phyloP scores from a whole-genome alignment of 92 coral and sea anemone species.

The Phenganax marumi region DNA sequence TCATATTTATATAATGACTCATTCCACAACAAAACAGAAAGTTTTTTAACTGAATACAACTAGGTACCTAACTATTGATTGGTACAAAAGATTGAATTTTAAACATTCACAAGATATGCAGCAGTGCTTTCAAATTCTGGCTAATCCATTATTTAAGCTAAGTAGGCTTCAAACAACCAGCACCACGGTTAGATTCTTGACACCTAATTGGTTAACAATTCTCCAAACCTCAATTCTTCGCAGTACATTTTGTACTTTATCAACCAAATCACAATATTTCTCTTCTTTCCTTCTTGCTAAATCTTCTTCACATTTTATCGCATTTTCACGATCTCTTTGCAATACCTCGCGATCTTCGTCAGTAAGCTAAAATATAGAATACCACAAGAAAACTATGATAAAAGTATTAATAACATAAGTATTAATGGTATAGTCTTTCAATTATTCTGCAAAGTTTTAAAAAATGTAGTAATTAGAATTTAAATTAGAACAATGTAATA shows the following conservation, averaged over 20 bases:
- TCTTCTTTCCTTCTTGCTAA: slow-evolving; percentile 72
- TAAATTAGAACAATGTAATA: not conserved
- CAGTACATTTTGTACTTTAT: slow-evolving; percentile 74
- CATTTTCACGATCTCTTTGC: slow-evolving; percentile 72
- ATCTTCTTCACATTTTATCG: slow-evolving; percentile 76
- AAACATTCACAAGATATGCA: too few relatives aligned
- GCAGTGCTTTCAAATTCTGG: too few relatives aligned
- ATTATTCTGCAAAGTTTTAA: not conserved
- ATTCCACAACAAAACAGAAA: too few relatives aligned
- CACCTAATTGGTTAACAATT: not conserved
- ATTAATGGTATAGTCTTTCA: not conserved
- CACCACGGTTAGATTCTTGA: too few relatives aligned
- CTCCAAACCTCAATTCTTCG: slow-evolving; percentile 66
- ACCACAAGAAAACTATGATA: too few relatives aligned
- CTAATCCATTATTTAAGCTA: too few relatives aligned
- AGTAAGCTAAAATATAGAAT: slow-evolving; percentile 57
- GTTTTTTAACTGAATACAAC: too few relatives aligned
- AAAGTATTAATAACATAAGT: not conserved
- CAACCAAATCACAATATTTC: slow-evolving; percentile 67
- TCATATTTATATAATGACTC: too few relatives aligned
- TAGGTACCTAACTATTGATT: too few relatives aligned
- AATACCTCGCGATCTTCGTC: slow-evolving; percentile 66
- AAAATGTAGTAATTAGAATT: not conserved
- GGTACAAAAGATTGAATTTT: too few relatives aligned
- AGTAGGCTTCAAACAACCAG: too few relatives aligned